phyloP scores from a whole-genome alignment of 2,797 vertebrate genomes.

The Pangasius macronema region DNA sequence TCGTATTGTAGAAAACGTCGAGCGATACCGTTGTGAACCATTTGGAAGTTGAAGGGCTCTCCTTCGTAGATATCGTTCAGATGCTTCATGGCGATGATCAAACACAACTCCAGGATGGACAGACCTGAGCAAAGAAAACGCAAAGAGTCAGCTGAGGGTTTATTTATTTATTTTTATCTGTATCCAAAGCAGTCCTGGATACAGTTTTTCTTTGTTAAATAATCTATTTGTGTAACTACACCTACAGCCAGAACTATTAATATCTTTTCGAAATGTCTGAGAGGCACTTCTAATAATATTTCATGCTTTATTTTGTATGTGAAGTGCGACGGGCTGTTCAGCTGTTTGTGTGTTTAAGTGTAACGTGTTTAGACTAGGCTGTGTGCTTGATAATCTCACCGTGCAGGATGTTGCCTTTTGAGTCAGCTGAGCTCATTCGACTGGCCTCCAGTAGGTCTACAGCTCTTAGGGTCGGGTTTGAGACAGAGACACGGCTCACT shows the following conservation, averaged over 20 bases:
- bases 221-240: too few species aligned
- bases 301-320: too few species aligned
- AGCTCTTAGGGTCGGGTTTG: slow-evolving; percentile 74
- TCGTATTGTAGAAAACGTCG: neutral
- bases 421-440: slow-evolving; percentile 76
- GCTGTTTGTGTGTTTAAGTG: neutral
- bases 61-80: slow-evolving; percentile 91
- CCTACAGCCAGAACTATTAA: too few species aligned
- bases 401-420: slow-evolving; percentile 89
- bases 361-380: neutral
- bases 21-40: slow-evolving; percentile 91
- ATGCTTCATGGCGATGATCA: slow-evolving; percentile 98
- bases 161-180: neutral
- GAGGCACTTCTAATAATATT: neutral
- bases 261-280: neutral
- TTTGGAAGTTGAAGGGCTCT: slow-evolving; percentile 97
- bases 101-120: slow-evolving; percentile 92
- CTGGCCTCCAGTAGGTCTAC: slow-evolving; percentile 84
- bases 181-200: neutral
- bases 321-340: neutral
- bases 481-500: slow-evolving; percentile 72
- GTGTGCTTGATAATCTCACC: slow-evolving; percentile 71
- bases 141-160: neutral
- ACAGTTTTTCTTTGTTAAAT: neutral
- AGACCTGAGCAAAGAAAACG: slow-evolving; percentile 75